A percentile compares a stretch with the other conserved stretches of the same genome.
These are phyloP conservation scores for Gryon sp. DNA, from an alignment of 1,140 invertebrate species.

Conservation along the genomic window DNA sequence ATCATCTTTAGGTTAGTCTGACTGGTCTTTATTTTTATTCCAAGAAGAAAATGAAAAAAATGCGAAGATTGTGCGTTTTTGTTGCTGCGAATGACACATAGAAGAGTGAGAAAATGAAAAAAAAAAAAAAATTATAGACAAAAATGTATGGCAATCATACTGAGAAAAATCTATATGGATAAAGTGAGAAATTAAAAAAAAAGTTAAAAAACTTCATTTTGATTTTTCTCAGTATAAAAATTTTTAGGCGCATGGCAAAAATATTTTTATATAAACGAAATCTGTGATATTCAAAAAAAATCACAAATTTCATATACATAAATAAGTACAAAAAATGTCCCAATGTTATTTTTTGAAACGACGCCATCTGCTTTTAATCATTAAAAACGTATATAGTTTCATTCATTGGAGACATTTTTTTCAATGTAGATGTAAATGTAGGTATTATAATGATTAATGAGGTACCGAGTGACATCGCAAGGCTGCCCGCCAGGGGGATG, in stretches of 20 bases:
- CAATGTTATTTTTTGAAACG: not conserved
- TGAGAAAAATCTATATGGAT: too few relatives aligned
- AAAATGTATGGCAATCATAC: slow-evolving; percentile 26
- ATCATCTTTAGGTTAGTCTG: too few relatives aligned
- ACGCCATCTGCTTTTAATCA: not conserved
- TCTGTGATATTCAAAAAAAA: not conserved
- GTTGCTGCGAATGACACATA: slow-evolving; percentile 23
- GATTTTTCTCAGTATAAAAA: too few relatives aligned
- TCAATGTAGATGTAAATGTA: slow-evolving; percentile 36
- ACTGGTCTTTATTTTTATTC: slow-evolving; percentile 13
- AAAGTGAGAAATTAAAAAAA: too few relatives aligned
- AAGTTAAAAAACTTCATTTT: too few relatives aligned
- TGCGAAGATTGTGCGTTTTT: slow-evolving; percentile 18
- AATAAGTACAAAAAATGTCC: slow-evolving; percentile 15
- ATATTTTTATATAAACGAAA: slow-evolving; percentile 11
- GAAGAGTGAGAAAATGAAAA: slow-evolving; percentile 8
- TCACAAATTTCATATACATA: slow-evolving; percentile 14
- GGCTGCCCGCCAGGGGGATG: slow-evolving; percentile 79
- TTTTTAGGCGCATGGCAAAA: slow-evolving; percentile 39
- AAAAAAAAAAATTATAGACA: slow-evolving; percentile 12
- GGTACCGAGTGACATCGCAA: slow-evolving; percentile 82
- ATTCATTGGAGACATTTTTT: slow-evolving; percentile 22
- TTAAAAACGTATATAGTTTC: too few relatives aligned
- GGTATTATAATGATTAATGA: slow-evolving; percentile 51
- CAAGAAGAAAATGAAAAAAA: slow-evolving; percentile 1